phyloP scores from a whole-genome alignment of 2,113 vertebrate species.

The Panthera tigris region DNA sequence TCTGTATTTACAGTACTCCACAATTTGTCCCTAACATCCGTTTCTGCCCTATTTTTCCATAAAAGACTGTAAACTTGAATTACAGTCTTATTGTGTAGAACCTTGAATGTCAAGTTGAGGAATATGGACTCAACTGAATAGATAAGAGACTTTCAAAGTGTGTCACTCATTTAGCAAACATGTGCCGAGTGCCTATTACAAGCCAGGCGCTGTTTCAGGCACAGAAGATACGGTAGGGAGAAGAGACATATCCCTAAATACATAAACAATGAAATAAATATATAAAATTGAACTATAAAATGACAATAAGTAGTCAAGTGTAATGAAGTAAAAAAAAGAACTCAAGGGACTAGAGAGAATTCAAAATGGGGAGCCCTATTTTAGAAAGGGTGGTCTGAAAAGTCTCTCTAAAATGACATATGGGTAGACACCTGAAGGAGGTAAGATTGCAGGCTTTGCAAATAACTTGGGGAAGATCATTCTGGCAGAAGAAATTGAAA shows the following conservation, averaged over 20 bases:
- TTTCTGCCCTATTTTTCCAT: not conserved
- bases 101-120: not conserved
- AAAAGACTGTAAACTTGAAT: not conserved
- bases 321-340: slow-evolving; percentile 1
- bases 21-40: not conserved
- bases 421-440: not conserved
- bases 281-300: not conserved
- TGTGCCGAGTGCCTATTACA: not conserved
- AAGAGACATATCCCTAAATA: not conserved
- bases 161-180: not conserved
- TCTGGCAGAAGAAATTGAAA: not conserved
- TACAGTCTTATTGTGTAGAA: not conserved
- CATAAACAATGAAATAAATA: slow-evolving; percentile 3
- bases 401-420: not conserved
- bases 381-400: not conserved
- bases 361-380: not conserved
- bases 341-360: not conserved
- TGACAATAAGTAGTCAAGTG: not conserved
- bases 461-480: not conserved
- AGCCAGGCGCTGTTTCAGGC: not conserved
- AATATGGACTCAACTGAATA: not conserved
- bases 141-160: not conserved
- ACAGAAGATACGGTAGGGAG: not conserved
- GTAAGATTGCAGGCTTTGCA: not conserved
- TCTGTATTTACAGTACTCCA: not conserved